Evolutionary conservation across 2,888 invertebrate genomes (phyloP), one percentile per base, ranked within the genome.

Genomic region (Dioctria linearis): DNA sequence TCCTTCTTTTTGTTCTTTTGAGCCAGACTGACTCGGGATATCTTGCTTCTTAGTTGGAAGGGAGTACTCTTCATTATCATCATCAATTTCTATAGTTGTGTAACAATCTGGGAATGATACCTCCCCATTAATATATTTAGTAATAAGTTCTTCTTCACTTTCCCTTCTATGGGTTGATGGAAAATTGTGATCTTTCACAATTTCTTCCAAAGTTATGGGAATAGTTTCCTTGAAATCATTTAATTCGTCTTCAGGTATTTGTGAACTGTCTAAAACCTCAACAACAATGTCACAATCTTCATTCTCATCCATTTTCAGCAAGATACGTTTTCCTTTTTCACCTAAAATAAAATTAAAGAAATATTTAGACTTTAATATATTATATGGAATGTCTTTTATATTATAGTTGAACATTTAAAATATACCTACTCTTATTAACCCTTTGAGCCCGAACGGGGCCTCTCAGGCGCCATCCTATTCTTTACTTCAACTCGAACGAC

Each of bases 101-200:
- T 87, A 88, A 69, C 87, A 94, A 83, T 95, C 94, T 43, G 93
- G 92, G 84, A 95, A 94, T 46, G 93, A 91, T 84, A 94, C 90
- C 87, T 94, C 92, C 2, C 95, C 95, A 85, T 91, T 92, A 78
- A 94, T 89, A 89, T 93, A 94, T 84, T 93, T 93, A 84, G 91
- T 92, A 0, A 94, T 93, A 46, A 94, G 86, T 79, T 91, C 90
- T 54, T 90, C 90, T 84, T 92, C 92, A 1, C 85, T 86, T 37
- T 86, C 87, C 4, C 84, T 59, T 6, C 13, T 54, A 25, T 75
- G 39, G 42, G 82, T 54, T 8, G 39, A 9, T 25, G 49, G 25
- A 46, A 80, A 51, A 4, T 49, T 37, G 37, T 5, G 78, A 11
- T 82, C 75, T 3, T 61, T 42, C 11, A 86, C 81, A 3, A 87